These are phyloP conservation scores for Smittia sp. DNA, from an alignment of 2,888 invertebrate species.

Conservation along the genomic window DNA sequence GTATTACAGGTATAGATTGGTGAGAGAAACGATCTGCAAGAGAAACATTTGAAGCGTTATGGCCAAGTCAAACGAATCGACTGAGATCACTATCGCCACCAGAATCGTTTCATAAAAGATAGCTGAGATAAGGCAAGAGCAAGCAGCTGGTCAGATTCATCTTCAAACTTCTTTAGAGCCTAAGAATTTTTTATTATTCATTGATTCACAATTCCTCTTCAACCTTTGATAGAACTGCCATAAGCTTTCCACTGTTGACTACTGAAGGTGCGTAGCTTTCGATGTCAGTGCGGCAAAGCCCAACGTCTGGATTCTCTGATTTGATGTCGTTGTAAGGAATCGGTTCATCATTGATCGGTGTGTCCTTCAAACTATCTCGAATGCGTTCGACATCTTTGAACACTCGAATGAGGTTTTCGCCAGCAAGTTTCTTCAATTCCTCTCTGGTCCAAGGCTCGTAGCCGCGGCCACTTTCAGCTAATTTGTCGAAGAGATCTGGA, in stretches of 20 bases:
- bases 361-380: slow-evolving; percentile 49
- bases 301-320: background rate
- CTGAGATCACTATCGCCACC: no score
- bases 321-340: slow-evolving; percentile 30
- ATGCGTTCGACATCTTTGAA: slow-evolving; percentile 53
- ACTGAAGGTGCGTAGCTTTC: slow-evolving; percentile 11
- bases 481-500: slow-evolving; percentile 66
- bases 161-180: no score
- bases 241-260: background rate
- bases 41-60: no score
- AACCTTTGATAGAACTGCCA: background rate
- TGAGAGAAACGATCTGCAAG: no score
- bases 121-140: no score
- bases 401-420: slow-evolving; percentile 55
- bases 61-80: no score
- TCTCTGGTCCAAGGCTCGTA: slow-evolving; percentile 52
- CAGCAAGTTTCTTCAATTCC: slow-evolving; percentile 56
- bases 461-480: slow-evolving; percentile 47
- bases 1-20: no score
- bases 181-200: background rate
- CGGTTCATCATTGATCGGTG: slow-evolving; percentile 19
- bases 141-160: no score
- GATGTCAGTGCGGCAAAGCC: slow-evolving; percentile 26
- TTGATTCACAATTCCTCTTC: slow-evolving; percentile 10
- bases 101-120: no score